A percentile compares a stretch with the other conserved stretches of the same genome.
Evolutionary conservation across 1,140 invertebrate species (phyloP).

Genomic region (Brachionus paranguensis): DNA sequence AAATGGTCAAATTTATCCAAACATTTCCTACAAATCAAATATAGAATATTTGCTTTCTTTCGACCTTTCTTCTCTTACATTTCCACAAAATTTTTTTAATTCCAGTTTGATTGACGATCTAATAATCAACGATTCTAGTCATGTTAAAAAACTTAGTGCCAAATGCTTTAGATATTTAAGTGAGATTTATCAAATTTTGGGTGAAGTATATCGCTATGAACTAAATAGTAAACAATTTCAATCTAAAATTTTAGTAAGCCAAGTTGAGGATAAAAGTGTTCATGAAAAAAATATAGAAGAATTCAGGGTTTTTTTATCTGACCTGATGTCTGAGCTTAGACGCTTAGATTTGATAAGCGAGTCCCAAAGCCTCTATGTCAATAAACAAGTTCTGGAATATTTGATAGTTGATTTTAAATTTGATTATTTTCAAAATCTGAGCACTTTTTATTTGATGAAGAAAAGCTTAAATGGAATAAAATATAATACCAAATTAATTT

Average conservation of each 20-base stretch:
- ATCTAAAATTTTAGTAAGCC: neutral
- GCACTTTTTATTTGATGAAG: neutral
- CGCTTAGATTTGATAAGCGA: neutral
- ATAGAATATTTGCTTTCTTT: conserved; percentile 1
- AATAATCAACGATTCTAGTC: neutral
- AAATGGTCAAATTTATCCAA: neutral
- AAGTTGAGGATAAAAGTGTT: neutral
- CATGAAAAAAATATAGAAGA: neutral
- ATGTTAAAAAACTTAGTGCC: neutral
- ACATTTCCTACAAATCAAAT: neutral
- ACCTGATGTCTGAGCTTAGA: neutral
- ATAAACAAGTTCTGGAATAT: neutral
- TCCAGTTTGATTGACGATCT: neutral
- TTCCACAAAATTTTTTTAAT: neutral
- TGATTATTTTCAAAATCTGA: neutral
- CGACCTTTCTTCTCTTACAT: neutral
- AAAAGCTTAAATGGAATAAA: neutral
- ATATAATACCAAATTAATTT: neutral
- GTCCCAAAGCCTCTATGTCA: neutral
- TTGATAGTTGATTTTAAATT: neutral
- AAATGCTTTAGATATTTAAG: neutral
- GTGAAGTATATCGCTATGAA: neutral
- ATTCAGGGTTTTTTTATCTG: neutral
- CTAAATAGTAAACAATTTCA: neutral
- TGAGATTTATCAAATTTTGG: neutral